phyloP scores from a whole-genome alignment of 2,113 vertebrate genomes.

The Erythrocercus mccallii region DNA sequence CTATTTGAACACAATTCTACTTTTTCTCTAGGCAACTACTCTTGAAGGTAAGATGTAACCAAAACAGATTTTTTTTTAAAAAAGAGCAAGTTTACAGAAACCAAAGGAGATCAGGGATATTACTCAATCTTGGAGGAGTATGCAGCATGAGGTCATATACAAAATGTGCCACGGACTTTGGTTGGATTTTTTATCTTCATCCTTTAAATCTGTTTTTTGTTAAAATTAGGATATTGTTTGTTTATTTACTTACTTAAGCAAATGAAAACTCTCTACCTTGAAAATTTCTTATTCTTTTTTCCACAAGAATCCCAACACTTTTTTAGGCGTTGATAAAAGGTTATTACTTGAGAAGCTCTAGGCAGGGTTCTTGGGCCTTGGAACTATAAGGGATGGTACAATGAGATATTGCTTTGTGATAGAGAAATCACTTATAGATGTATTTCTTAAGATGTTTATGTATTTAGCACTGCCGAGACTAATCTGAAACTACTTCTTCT shows the following conservation, averaged over 20 bases:
- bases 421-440: not conserved
- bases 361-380: not conserved
- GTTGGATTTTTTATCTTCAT: not conserved
- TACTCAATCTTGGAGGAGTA: conserved; percentile 6
- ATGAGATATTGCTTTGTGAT: not conserved
- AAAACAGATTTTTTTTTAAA: not conserved
- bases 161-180: conserved; percentile 5
- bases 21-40: not conserved
- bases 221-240: not conserved
- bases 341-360: not conserved
- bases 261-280: not conserved
- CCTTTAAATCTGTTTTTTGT: not conserved
- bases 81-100: not conserved
- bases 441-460: not conserved
- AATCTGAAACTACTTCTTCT: not conserved
- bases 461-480: not conserved
- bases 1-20: not conserved
- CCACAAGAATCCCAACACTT: not conserved
- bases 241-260: not conserved
- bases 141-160: not conserved
- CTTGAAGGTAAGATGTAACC: not conserved
- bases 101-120: not conserved
- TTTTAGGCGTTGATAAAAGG: not conserved
- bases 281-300: not conserved
- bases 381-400: not conserved